Percentiles rank a stretch among this genome's conserved stretches.
phyloP scores from a whole-genome alignment of 2,797 vertebrate species.

The Enteromius anoplus region DNA sequence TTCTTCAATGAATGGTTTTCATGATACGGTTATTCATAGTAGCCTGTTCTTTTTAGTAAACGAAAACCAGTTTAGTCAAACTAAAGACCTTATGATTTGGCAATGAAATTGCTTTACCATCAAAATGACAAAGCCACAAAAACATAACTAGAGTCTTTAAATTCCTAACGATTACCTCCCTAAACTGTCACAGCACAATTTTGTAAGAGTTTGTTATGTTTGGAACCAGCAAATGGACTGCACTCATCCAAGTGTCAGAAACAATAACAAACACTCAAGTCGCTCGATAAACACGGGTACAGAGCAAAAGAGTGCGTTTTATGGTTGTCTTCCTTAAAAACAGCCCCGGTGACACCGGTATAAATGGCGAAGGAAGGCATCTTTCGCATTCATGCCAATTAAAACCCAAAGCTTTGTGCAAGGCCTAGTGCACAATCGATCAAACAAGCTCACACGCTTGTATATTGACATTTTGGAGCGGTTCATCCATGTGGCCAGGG shows the following conservation, averaged over 20 bases:
- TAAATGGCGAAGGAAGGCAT: not conserved
- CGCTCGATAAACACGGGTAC: constrained; percentile 23
- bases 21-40: not conserved
- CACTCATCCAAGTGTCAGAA: not conserved
- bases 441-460: constrained; percentile 69
- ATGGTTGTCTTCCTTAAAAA: constrained; percentile 17
- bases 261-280: not conserved
- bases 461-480: constrained; percentile 68
- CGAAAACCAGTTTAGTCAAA: not conserved
- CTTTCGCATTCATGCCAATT: constrained; percentile 68
- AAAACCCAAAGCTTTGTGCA: constrained; percentile 65
- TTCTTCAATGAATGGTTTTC: not conserved
- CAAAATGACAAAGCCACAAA: not conserved
- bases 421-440: constrained; percentile 69
- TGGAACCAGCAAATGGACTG: not conserved
- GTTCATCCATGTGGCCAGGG: constrained; percentile 1
- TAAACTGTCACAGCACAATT: not conserved
- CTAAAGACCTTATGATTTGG: not conserved
- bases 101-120: not conserved
- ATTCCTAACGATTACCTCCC: not conserved
- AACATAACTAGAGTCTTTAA: not conserved
- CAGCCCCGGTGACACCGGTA: not conserved
- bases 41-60: not conserved
- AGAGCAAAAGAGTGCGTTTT: not conserved
- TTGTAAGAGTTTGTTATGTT: not conserved